A percentile compares a stretch with the other conserved stretches of the same genome.
Conservation (phyloP, 2,113 vertebrate genomes). For the Odontesthes bonariensis region DNA sequence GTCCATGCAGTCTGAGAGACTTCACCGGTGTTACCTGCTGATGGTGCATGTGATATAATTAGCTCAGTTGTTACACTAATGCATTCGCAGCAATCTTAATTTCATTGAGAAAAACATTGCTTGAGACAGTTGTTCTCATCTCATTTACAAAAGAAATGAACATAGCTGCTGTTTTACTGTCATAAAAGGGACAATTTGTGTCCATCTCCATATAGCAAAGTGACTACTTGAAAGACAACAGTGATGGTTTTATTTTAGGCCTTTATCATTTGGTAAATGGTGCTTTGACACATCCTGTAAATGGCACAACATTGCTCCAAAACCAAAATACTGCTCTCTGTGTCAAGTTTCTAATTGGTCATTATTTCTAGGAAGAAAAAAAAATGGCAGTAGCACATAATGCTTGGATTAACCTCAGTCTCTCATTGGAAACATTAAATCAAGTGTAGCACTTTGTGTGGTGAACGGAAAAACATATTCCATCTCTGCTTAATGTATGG, state of each 20-base stretch:
- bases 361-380: constrained; percentile 33
- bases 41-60: too few relatives aligned
- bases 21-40: too few relatives aligned
- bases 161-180: too few relatives aligned
- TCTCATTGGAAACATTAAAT: constrained; percentile 18
- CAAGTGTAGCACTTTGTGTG: background rate
- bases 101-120: too few relatives aligned
- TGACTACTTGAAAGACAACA: too few relatives aligned
- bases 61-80: too few relatives aligned
- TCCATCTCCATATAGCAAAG: too few relatives aligned
- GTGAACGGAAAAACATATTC: background rate
- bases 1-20: too few relatives aligned
- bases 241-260: constrained; percentile 1
- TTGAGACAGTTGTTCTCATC: too few relatives aligned
- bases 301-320: background rate
- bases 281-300: constrained; percentile 5
- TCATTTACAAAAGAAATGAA: too few relatives aligned
- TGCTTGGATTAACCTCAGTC: constrained; percentile 24
- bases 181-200: too few relatives aligned
- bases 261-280: constrained; percentile 2
- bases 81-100: too few relatives aligned
- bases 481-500: constrained; percentile 20
- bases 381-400: background rate
- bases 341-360: constrained; percentile 34
- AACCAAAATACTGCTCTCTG: constrained; percentile 9